Base-by-base conservation (phyloP, 2,888 invertebrate species). In the Xiphydria camelus region DNA sequence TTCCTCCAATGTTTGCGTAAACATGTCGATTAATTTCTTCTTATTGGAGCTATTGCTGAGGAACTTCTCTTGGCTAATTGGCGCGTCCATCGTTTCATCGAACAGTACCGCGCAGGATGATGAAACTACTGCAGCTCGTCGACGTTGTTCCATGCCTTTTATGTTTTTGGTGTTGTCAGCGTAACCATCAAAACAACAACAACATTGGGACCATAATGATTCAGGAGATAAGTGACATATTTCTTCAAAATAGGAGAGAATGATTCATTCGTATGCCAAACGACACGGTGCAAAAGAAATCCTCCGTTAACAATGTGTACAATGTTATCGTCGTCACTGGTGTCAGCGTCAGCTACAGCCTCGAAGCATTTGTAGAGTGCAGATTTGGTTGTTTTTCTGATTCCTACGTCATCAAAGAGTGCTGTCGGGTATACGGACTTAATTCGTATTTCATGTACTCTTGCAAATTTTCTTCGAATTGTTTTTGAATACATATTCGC, bases 251-350 rank as follows among this genome's bases (percentile, higher is more conserved):
- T 47, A 44, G 46, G 20, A 34, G 23, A 35, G 38, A 58, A 61
- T 37, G 45, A 61, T 49, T 62, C 61, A 18, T 61, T 56, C 57
- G 47, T 55, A 38, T 49, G 51, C 65, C 68, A 69, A 42, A 66
- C 62, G 39, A 69, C 65, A 32, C 55, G 63, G 55, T 69, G 69
- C 26, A 65, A 50, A 48, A 67, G 57, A 55, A 57, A 61, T 53
- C 61, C 62, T 35, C 61, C 62, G 53, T 49, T 62, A 32, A 59
- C 53, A 12, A 63, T 53, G 49, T 47, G 59, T 26, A 52, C 51
- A 34, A 49, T 53, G 51, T 57, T 51, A 52, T 57, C 55, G n/a
- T n/a, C n/a, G 49, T 55, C 52, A 52, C 51, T 23, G 38, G 55
- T 26, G 41, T 47, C 53, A 34, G 49, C 43, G 49, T 41, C 55